Percentiles rank a stretch among this genome's conserved stretches.
Conservation (phyloP, 2,797 vertebrate species). For the Gephyroberyx darwinii region DNA sequence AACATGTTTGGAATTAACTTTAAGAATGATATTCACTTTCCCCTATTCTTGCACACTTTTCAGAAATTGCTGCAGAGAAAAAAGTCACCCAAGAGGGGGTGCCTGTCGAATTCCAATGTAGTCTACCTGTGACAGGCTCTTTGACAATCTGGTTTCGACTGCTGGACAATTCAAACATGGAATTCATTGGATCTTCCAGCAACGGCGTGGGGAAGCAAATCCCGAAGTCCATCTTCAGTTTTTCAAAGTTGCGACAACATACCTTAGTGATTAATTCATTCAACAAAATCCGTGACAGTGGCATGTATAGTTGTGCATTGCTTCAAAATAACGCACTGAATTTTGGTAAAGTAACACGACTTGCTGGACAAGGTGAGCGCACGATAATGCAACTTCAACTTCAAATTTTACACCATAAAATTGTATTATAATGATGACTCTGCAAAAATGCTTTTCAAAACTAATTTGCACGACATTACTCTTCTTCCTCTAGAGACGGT, state of each 20-base stretch:
- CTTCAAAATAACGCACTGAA: not conserved
- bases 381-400: not conserved
- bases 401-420: not conserved
- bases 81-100: fast-evolving
- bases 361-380: constrained; percentile 65
- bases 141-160: constrained; percentile 64
- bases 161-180: constrained; percentile 7
- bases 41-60: constrained; percentile 1
- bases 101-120: fast-evolving
- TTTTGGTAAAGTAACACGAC: constrained; percentile 41
- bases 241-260: fast-evolving
- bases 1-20: not conserved
- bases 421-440: not conserved
- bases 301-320: constrained; percentile 66
- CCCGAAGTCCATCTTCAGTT: fast-evolving
- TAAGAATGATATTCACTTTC: not conserved
- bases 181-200: constrained; percentile 61
- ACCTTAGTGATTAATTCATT: constrained; percentile 44
- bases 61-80: not conserved
- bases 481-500: not conserved
- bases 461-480: not conserved
- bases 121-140: fast-evolving
- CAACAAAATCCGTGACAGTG: constrained; percentile 33
- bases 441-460: not conserved
- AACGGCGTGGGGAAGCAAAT: fast-evolving